Evolutionary conservation across 2,113 vertebrate genomes (phyloP).

Genomic region (Cheirogaleus medius): DNA sequence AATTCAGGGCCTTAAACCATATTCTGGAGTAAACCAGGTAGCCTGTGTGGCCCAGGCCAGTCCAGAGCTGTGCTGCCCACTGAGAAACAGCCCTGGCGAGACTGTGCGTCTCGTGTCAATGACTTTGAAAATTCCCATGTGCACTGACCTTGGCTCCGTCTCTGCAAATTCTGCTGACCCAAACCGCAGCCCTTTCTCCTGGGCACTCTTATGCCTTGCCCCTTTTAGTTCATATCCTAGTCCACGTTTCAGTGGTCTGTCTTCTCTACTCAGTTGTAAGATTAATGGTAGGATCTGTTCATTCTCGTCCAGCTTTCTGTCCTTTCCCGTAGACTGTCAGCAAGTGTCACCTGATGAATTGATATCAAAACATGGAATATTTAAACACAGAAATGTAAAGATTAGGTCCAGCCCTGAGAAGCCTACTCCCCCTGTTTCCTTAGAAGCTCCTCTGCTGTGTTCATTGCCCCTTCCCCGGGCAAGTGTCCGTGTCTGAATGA

Average conservation of each 20-base stretch:
- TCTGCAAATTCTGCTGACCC: background rate
- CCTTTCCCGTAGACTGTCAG: background rate
- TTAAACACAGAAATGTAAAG: background rate
- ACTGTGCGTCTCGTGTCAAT: background rate
- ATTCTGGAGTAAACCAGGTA: background rate
- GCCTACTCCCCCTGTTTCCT: background rate
- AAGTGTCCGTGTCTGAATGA: background rate
- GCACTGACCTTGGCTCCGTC: background rate
- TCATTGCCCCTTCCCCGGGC: background rate
- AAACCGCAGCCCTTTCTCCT: background rate
- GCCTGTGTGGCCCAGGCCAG: fast-evolving
- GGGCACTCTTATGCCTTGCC: background rate
- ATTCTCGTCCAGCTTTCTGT: background rate
- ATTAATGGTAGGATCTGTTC: background rate
- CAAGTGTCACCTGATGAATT: background rate
- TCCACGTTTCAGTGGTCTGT: background rate
- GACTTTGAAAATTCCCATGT: background rate
- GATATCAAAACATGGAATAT: background rate
- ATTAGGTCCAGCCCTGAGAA: background rate
- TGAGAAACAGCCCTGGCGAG: background rate
- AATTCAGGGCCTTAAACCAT: fast-evolving
- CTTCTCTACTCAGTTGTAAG: background rate
- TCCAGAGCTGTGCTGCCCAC: background rate
- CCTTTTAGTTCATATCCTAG: background rate
- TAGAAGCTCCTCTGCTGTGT: background rate